Percentiles rank a stretch among this genome's conserved stretches.
phyloP scores from a whole-genome alignment of 2,888 invertebrate genomes.

The Drosophila austrosaltans region DNA sequence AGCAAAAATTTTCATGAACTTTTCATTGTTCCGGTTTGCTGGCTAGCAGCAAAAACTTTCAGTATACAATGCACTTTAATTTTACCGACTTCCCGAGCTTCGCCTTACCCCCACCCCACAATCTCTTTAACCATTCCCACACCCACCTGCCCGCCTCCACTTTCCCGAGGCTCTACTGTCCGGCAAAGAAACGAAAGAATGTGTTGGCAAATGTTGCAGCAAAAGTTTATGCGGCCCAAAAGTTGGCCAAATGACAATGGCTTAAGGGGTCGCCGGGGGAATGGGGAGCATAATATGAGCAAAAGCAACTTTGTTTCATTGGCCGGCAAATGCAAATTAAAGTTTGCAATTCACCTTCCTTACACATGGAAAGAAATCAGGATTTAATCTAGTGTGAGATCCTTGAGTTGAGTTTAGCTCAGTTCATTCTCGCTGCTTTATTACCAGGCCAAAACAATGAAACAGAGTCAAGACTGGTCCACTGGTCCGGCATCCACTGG shows the following conservation, averaged over 20 bases:
- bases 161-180: not conserved
- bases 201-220: conserved; percentile 75
- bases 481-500: not conserved
- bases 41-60: conserved; percentile 62
- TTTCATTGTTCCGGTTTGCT: conserved; percentile 79
- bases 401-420: conserved; percentile 43
- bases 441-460: conserved; percentile 38
- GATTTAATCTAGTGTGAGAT: conserved; percentile 39
- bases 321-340: conserved; percentile 49
- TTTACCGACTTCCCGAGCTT: conserved; percentile 37
- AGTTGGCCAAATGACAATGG: conserved; percentile 73
- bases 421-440: conserved; percentile 34
- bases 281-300: conserved; percentile 43
- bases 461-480: conserved; percentile 14
- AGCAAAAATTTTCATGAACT: conserved; percentile 79
- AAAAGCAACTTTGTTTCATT: conserved; percentile 52
- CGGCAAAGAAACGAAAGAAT: conserved; percentile 63
- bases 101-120: not conserved
- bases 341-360: conserved; percentile 24
- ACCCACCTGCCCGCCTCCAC: not conserved
- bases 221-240: conserved; percentile 74
- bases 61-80: conserved; percentile 78
- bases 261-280: conserved; percentile 24
- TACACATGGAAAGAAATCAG: conserved; percentile 24
- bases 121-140: not conserved